These are phyloP conservation scores for Eubasilissa regina DNA, from an alignment of 1,140 invertebrate species.

Conservation along the genomic window DNA sequence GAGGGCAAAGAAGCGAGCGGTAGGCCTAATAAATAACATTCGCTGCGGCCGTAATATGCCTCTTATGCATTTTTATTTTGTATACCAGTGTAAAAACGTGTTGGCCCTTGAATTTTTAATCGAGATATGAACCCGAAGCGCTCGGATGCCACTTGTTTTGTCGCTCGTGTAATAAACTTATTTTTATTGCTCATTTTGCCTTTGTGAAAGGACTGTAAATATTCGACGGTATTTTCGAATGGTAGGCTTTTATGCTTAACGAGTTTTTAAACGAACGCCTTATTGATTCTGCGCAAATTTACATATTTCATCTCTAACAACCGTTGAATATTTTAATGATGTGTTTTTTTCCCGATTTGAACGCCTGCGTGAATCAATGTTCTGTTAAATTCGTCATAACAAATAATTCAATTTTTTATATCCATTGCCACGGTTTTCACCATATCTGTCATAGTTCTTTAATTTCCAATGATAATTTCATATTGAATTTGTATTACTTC, in stretches of 20 bases:
- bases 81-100: constrained; percentile 49
- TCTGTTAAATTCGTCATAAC: constrained; percentile 9
- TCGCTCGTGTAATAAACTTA: constrained; percentile 45
- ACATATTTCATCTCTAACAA: constrained; percentile 40
- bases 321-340: constrained; percentile 37
- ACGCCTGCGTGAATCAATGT: constrained; percentile 13
- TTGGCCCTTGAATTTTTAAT: constrained; percentile 51
- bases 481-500: no score
- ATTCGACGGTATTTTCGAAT: constrained; percentile 40
- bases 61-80: constrained; percentile 43
- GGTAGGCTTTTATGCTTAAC: constrained; percentile 34
- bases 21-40: constrained; percentile 54
- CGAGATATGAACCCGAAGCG: constrained; percentile 53
- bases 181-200: constrained; percentile 42
- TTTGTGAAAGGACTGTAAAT: constrained; percentile 37
- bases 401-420: neutral
- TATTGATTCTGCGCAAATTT: constrained; percentile 36
- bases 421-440: no score
- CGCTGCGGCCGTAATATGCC: constrained; percentile 38
- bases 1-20: constrained; percentile 29
- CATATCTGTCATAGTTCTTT: no score
- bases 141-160: constrained; percentile 49
- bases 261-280: constrained; percentile 44
- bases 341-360: constrained; percentile 20
- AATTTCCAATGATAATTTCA: no score